Evolutionary conservation across 2,888 invertebrate genomes (phyloP), one percentile per base, ranked within the genome.

Genomic region (Melanostoma mellinum): DNA sequence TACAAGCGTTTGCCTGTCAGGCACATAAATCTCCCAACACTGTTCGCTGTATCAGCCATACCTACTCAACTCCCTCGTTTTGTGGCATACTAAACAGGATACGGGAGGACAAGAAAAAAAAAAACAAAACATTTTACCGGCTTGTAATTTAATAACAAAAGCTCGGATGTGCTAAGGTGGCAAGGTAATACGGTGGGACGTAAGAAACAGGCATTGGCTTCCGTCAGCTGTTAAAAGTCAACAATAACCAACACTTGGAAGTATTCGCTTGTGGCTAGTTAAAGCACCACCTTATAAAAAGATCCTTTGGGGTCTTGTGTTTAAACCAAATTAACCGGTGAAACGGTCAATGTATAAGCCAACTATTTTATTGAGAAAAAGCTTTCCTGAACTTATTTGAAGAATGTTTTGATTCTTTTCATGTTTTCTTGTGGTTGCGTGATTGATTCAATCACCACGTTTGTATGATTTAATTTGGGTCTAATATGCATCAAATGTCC

Each of bases 241-340:
- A 75, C 65, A 71, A 71, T 65, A 75, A 76, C 81, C 58, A 67
- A 77, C 78, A 77, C 68, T 68, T 68, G 53, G 55, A 20, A 52
- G 68, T 44, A 71, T 75, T 48, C 60, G 65, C 38, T 75, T 63
- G 58, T 58, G 63, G 61, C 50, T 35, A 44, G 6, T 46, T 42
- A 42, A 30, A 44, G 40, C 67, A 72, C 77, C 77, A 48, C 77
- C 81, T 20, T 20, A 20, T 20, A 20, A 76, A 77, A 72, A 42
- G 60, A 33, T 36, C 63, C 61, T 61, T 77, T 63, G 58, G 46
- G 63, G 55, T 33, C 20, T 65, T 65, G 68, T 61, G 78, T 78
- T 73, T 53, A 33, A 82, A 68, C 56, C 63, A 82, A 82, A 82
- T 82, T 82, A 78, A 77, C 82, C 78, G 77, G 46, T 78, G 69